Base-by-base conservation (phyloP, 2,888 invertebrate genomes). In the Eilema depressum region DNA sequence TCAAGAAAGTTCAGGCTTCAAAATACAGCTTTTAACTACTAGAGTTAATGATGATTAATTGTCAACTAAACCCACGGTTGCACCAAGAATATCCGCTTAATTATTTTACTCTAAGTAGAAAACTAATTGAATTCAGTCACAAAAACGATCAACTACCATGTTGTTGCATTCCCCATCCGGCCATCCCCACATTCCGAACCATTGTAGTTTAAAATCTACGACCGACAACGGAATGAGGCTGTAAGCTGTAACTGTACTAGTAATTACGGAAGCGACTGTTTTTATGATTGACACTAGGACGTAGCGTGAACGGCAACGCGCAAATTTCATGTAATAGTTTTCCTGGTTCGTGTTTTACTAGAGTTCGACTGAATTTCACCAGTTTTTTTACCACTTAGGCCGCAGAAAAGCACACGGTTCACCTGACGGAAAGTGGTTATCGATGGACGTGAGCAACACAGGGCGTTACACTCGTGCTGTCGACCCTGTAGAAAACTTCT, bases 201-300 rank as follows among this genome's bases (percentile, higher is more conserved):
- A 41, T 17, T 47, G 20, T 20, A 47, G 47, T 20, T 7, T 20
- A 10, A n/a, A 20, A 53, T 8, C n/a, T 53, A 53, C n/a, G n/a
- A 20, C 53, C 53, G 53, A 53, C 53, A 53, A 41, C 3, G 20
- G 53, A n/a, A 53, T 53, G 53, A 10, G 20, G 30, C 65, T n/a
- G 26, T 26, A 59, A 26, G 26, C 53, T 53, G 53, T 53, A 53
- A 53, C 53, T 53, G 53, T 53, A 53, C 53, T 53, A n/a, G n/a
- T 53, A 53, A 53, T 53, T 53, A 53, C 53, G 53, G n/a, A 53
- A 53, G 53, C n/a, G 53, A 61, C 20, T 61, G 61, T 8, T 30
- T 30, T 28, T 61, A 28, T 61, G 53, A 53, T 53, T 53, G 53
- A 53, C 53, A 53, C 53, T 10, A 53, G 53, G 14, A 17, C 41